Conservation (phyloP, 2,113 vertebrate species). For the Phylloscopus trochilus region DNA sequence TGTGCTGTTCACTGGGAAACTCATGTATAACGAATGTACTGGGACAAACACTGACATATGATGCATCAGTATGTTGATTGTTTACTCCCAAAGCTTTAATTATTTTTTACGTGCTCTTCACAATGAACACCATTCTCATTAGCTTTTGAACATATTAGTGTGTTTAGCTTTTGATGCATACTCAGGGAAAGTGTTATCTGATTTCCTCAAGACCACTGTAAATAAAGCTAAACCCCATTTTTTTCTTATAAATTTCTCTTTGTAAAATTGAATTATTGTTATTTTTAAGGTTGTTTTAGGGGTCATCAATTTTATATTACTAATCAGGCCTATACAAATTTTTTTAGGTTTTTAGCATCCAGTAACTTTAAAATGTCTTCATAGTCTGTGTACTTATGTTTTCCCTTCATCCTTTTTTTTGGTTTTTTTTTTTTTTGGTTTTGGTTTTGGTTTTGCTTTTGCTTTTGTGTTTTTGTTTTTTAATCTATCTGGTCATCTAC, state of each 20-base stretch:
- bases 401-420: neutral
- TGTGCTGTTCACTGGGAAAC: neutral
- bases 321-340: neutral
- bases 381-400: neutral
- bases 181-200: neutral
- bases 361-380: neutral
- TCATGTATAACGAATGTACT: neutral
- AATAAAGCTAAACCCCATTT: neutral
- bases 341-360: neutral
- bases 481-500: neutral
- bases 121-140: neutral
- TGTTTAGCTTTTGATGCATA: neutral
- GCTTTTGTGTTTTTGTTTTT: constrained; percentile 35
- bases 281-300: neutral
- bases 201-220: neutral
- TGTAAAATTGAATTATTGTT: neutral
- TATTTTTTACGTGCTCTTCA: neutral
- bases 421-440: neutral
- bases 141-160: no score
- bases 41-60: neutral
- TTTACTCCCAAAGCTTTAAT: neutral
- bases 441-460: no score
- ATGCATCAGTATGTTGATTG: neutral
- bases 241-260: neutral
- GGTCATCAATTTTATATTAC: neutral